These are phyloP conservation scores for Dicrurus megarhynchus DNA, from an alignment of 2,113 vertebrate species.

Conservation along the genomic window DNA sequence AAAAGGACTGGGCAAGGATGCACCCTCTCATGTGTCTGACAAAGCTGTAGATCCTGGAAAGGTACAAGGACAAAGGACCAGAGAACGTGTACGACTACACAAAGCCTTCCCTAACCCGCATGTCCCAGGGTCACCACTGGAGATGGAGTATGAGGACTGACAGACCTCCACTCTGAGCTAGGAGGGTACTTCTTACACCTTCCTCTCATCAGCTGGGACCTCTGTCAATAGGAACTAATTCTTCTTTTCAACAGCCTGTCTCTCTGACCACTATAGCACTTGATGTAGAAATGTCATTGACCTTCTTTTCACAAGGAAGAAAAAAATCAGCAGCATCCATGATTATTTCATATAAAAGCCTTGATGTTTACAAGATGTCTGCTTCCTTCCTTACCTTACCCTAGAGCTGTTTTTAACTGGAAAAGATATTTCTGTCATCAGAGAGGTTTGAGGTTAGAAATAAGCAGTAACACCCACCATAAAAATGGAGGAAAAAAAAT, in stretches of 20 bases:
- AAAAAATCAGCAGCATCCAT: neutral
- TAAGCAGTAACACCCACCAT: accelerated
- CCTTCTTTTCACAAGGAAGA: neutral
- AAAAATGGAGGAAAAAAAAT: neutral
- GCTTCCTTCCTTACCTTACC: neutral
- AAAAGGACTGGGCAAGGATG: neutral
- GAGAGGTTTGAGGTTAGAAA: neutral
- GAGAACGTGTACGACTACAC: neutral
- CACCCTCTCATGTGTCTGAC: neutral
- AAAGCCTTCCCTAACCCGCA: neutral
- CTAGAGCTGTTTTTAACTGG: neutral
- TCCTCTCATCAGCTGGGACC: neutral
- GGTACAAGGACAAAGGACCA: neutral
- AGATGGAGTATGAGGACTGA: neutral
- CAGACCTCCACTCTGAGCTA: accelerated
- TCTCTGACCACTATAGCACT: neutral
- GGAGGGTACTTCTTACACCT: neutral
- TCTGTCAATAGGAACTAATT: neutral
- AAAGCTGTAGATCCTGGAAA: neutral
- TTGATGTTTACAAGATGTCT: neutral
- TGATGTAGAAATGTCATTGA: neutral
- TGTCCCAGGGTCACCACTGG: neutral
- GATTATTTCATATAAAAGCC: neutral
- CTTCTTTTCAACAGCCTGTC: neutral
- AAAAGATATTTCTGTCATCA: neutral